A percentile compares a stretch with the other conserved stretches of the same genome.
phyloP scores from a whole-genome alignment of 2,113 vertebrate genomes.

The Apteryx owenii region DNA sequence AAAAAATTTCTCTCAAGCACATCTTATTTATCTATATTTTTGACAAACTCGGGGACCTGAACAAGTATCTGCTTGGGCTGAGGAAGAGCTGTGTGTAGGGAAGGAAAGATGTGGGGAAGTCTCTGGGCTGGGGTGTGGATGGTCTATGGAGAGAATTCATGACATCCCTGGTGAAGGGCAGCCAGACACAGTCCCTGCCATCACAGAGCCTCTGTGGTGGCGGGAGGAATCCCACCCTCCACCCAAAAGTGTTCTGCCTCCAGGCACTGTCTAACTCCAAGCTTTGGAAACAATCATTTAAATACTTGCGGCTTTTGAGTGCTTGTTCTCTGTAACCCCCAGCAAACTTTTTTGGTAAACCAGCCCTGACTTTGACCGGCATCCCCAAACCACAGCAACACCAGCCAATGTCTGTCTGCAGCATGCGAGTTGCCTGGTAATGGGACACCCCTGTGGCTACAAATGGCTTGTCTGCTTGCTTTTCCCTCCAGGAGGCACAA shows the following conservation, averaged over 20 bases:
- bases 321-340: neutral
- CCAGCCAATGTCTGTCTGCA: neutral
- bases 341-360: neutral
- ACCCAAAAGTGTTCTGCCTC: neutral
- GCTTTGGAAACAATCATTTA: neutral
- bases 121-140: neutral
- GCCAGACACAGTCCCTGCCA: neutral
- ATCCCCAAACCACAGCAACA: neutral
- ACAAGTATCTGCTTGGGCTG: neutral
- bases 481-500: neutral
- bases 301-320: neutral
- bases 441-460: fast-evolving
- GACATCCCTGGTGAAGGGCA: neutral
- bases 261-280: neutral
- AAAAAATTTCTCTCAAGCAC: neutral
- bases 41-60: neutral
- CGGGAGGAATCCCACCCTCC: neutral
- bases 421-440: neutral
- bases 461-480: neutral
- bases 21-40: neutral
- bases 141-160: neutral
- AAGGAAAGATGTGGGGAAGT: neutral
- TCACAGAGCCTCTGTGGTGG: neutral
- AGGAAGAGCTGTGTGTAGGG: neutral
- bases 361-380: neutral